phyloP scores from a whole-genome alignment of 2,888 invertebrate species.

The Eristalis tenax region DNA sequence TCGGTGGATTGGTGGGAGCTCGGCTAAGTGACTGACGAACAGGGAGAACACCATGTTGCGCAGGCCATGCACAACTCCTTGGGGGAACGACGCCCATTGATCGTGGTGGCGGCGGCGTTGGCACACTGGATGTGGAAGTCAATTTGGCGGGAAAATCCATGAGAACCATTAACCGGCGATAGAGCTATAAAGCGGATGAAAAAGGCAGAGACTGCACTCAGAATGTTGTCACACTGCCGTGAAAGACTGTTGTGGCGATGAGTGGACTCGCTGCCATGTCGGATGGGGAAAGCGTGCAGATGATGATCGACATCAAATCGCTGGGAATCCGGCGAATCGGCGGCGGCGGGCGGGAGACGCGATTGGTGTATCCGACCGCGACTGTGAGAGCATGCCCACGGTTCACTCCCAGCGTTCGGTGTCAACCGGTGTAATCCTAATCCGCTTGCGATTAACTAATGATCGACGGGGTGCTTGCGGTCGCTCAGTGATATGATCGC shows the following conservation, averaged over 20 bases:
- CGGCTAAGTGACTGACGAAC: slow-evolving; percentile 23
- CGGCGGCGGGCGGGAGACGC: not conserved
- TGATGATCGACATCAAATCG: slow-evolving; percentile 63
- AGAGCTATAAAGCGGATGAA: slow-evolving; percentile 19
- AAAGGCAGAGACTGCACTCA: slow-evolving; percentile 34
- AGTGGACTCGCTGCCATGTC: slow-evolving; percentile 45
- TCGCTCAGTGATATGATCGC: not conserved
- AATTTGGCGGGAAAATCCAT: slow-evolving; percentile 68
- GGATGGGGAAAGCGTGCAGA: slow-evolving; percentile 59
- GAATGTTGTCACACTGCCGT: slow-evolving; percentile 60
- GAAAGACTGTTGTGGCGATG: slow-evolving; percentile 33
- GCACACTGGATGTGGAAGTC: slow-evolving; percentile 4
- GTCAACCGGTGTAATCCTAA: slow-evolving; percentile 53
- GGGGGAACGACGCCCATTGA: slow-evolving; percentile 68
- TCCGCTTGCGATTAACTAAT: slow-evolving; percentile 31
- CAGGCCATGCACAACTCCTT: slow-evolving; percentile 50
- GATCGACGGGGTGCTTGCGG: slow-evolving; percentile 2
- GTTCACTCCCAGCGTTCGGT: slow-evolving; percentile 52
- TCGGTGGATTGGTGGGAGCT: slow-evolving; percentile 49
- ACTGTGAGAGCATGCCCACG: slow-evolving; percentile 64
- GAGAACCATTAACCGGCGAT: slow-evolving; percentile 49
- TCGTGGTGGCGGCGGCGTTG: slow-evolving; percentile 16
- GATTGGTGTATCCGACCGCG: slow-evolving; percentile 13
- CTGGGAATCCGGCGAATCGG: not conserved
- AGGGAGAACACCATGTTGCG: slow-evolving; percentile 12